These are phyloP conservation scores for Trachymyrmex cornetzi DNA, from an alignment of 1,140 invertebrate genomes.

Conservation along the genomic window DNA sequence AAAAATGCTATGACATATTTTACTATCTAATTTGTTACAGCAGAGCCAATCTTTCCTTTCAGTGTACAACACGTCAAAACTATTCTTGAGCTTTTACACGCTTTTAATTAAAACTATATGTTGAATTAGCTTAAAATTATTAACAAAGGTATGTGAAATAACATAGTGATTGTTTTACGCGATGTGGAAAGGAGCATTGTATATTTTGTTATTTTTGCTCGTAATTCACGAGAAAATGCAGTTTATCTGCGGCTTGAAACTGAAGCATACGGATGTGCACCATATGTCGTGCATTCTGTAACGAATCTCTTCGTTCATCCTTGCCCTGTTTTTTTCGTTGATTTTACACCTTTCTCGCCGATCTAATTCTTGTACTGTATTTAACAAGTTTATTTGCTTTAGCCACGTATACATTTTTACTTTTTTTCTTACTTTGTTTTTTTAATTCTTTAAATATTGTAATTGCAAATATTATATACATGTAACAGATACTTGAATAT, in stretches of 20 bases:
- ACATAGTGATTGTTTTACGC: background rate
- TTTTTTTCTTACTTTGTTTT: background rate
- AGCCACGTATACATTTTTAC: too few relatives aligned
- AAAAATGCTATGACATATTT: too few relatives aligned
- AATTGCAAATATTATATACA: background rate
- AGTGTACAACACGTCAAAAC: background rate
- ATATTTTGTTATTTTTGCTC: slow-evolving; percentile 30
- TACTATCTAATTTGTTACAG: too few relatives aligned
- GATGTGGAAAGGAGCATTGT: background rate
- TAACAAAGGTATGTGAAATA: background rate
- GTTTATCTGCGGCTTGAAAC: slow-evolving; percentile 46
- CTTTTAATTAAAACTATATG: background rate
- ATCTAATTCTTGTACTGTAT: background rate
- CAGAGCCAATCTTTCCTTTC: too few relatives aligned
- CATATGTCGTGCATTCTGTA: slow-evolving; percentile 80
- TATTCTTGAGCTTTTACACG: background rate
- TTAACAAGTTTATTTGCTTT: background rate
- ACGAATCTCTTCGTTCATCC: slow-evolving; percentile 69
- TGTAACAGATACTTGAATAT: background rate
- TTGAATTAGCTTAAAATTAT: background rate
- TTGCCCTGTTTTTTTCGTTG: slow-evolving; percentile 35
- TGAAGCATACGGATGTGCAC: slow-evolving; percentile 75
- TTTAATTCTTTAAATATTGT: background rate
- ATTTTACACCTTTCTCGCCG: slow-evolving; percentile 13
- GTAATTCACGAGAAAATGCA: slow-evolving; percentile 62